Evolutionary conservation across 2,797 vertebrate species (phyloP), one percentile per base, ranked within the genome.

Genomic region (Rhinophrynus dorsalis): DNA sequence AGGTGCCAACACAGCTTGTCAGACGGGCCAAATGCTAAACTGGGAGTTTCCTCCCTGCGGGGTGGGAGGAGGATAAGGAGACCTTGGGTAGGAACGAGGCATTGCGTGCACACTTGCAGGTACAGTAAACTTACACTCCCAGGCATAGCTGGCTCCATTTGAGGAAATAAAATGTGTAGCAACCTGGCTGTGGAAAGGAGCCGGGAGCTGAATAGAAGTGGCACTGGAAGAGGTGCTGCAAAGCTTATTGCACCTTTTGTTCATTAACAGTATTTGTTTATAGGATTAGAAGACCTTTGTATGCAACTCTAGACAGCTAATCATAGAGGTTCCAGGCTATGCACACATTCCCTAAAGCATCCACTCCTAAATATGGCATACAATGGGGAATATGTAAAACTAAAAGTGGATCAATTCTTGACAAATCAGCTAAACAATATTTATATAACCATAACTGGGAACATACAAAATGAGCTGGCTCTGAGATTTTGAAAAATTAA

Each of bases 111-210:
- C 51, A 50, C 30, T 40, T 20, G 23, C 3, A 37, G 26, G 47
- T 56, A 57, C 32, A 57, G 51, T 64, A 57, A 64, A 24, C 10
- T 21, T 20, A 57, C 17, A 40, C 35, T 63, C 4, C 60, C 42
- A 71, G 60, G 40, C 51, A 48, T 51, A 57, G 44, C 59, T 70
- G 20, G 57, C 20, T 63, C 29, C 23, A 38, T 17, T 32, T 29
- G 24, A 57, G 68, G 68, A 71, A 57, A 63, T 48, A 71, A 60
- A 68, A 63, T 71, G 42, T 71, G 38, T 56, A 70, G 38, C 38
- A 57, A 71, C 59, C 40, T 63, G 59, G 68, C 30, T 56, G 13
- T 38, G 17, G 32, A 71, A 50, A 37, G 8, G 2, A 35, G 58
- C 58, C 68, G 55, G 54, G 38, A 62, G 26, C 60, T 50, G 32